Conservation (phyloP, 2,797 vertebrate species). For the Cygnus olor region DNA sequence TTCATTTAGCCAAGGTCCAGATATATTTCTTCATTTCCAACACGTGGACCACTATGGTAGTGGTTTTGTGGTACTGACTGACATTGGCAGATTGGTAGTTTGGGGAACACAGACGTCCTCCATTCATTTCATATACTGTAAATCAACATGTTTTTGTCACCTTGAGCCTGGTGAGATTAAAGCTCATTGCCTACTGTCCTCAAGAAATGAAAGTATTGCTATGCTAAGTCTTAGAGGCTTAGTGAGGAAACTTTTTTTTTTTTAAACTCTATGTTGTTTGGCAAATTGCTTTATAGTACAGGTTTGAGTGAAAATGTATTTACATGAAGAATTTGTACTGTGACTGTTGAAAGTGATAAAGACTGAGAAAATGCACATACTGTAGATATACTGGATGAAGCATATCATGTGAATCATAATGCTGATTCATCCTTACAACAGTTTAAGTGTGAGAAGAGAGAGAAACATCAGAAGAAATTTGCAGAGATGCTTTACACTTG, state of each 20-base stretch:
- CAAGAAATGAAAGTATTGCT: not conserved
- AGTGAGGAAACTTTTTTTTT: not conserved
- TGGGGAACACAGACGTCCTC: not conserved
- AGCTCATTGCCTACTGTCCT: not conserved
- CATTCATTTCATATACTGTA: not conserved
- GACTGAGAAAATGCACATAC: not conserved
- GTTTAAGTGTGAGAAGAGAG: not conserved
- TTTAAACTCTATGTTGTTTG: not conserved
- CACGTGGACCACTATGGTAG: not conserved
- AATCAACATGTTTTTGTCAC: not conserved
- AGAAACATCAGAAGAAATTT: not conserved
- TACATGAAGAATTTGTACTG: constrained; percentile 18
- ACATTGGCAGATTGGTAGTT: not conserved
- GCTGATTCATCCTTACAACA: not conserved
- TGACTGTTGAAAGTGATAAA: constrained; percentile 19
- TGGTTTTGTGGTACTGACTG: not conserved
- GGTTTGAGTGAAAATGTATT: not conserved
- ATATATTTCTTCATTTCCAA: not conserved
- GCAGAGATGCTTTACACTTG: not conserved
- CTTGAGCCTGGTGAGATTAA: not conserved
- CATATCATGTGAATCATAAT: not conserved
- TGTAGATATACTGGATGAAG: not conserved
- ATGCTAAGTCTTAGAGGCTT: not conserved
- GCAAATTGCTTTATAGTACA: not conserved
- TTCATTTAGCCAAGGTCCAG: not conserved